Evolutionary conservation across 2,797 vertebrate genomes (phyloP).

Genomic region (Triplophysa yarkandensis): DNA sequence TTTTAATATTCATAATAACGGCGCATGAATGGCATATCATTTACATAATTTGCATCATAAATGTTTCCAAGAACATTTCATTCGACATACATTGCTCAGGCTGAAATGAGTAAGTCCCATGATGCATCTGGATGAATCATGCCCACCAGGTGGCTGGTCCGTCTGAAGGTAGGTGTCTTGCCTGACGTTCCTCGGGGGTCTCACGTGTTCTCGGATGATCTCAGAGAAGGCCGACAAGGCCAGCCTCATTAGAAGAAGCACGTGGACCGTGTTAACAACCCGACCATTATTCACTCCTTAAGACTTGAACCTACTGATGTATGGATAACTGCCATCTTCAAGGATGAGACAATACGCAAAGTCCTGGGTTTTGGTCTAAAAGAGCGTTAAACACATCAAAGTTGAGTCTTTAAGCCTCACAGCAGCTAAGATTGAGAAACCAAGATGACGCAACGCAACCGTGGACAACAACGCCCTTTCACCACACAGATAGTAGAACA

Average conservation of each 20-base stretch:
- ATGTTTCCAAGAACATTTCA: neutral
- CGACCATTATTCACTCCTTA: constrained; percentile 48
- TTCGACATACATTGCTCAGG: constrained; percentile 1
- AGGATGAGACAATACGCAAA: constrained; percentile 34
- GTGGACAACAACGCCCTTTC: neutral
- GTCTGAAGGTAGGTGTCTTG: constrained; percentile 39
- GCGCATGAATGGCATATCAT: neutral
- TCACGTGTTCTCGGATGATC: constrained; percentile 38
- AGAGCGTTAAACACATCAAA: constrained; percentile 18
- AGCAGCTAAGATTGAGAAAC: neutral
- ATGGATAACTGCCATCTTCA: constrained; percentile 50
- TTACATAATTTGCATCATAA: neutral
- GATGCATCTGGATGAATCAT: constrained; percentile 53
- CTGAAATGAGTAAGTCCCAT: constrained; percentile 46
- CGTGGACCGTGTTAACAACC: constrained; percentile 34
- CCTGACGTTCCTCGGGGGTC: constrained; percentile 18
- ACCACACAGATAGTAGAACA: neutral
- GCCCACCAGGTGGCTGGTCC: constrained; percentile 43
- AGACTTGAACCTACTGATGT: constrained; percentile 51
- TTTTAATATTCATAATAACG: too few relatives aligned
- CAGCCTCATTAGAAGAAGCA: constrained; percentile 25
- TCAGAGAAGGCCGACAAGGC: constrained; percentile 31
- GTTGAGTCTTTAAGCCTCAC: constrained; percentile 1
- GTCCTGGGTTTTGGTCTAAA: constrained; percentile 5
- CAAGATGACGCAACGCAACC: neutral